Conservation (phyloP, 1,140 invertebrate genomes). For the Centruroides sculpturatus region DNA sequence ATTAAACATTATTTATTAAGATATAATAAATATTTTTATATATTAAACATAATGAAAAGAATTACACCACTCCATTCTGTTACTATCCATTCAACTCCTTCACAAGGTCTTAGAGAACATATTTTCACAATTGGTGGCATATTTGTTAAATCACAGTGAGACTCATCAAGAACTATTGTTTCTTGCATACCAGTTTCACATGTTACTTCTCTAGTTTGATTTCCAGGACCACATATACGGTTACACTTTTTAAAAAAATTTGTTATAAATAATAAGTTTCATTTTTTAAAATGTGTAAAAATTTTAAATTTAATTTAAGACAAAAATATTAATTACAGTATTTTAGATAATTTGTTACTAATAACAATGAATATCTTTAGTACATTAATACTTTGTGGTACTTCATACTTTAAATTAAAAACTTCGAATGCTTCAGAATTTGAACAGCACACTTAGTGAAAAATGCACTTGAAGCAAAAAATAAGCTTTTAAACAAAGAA, state of each 20-base stretch:
- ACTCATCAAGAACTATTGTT: slow-evolving; percentile 52
- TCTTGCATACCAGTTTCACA: slow-evolving; percentile 51
- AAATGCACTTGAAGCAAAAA: too few relatives aligned
- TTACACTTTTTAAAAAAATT: slow-evolving; percentile 46
- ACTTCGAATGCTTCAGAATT: too few relatives aligned
- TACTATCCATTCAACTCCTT: slow-evolving; percentile 78
- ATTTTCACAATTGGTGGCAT: slow-evolving; percentile 49
- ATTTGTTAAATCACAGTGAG: slow-evolving; percentile 42
- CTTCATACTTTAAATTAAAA: too few relatives aligned
- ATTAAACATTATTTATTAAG: neutral
- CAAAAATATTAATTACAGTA: too few relatives aligned
- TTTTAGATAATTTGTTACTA: too few relatives aligned
- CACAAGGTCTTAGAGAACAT: slow-evolving; percentile 68
- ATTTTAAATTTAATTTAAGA: too few relatives aligned
- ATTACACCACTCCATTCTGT: slow-evolving; percentile 79
- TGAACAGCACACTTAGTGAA: too few relatives aligned
- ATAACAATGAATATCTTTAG: too few relatives aligned
- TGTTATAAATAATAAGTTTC: too few relatives aligned
- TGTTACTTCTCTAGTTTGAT: slow-evolving; percentile 36
- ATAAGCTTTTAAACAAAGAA: too few relatives aligned
- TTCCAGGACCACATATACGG: slow-evolving; percentile 68
- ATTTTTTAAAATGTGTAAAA: too few relatives aligned
- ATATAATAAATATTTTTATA: neutral
- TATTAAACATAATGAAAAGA: neutral
- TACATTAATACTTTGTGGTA: too few relatives aligned